These are phyloP conservation scores for Nomada fucata DNA, from an alignment of 2,888 invertebrate genomes.

Conservation along the genomic window DNA sequence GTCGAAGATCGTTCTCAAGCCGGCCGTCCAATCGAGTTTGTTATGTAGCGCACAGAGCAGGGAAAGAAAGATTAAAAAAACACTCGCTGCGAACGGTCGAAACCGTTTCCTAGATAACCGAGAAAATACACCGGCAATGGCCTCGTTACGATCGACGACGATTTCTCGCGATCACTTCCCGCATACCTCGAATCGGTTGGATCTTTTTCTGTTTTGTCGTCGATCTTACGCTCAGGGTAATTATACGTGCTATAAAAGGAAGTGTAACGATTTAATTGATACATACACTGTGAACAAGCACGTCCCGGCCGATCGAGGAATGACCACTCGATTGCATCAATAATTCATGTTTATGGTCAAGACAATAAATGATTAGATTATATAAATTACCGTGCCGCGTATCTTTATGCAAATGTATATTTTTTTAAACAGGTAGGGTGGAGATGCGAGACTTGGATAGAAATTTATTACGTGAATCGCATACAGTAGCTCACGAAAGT, in stretches of 20 bases:
- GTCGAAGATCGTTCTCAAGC: neutral
- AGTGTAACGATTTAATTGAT: slow-evolving; percentile 19
- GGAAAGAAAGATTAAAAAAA: slow-evolving; percentile 33
- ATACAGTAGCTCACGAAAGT: too few species aligned
- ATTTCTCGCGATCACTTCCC: slow-evolving; percentile 71
- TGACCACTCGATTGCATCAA: neutral
- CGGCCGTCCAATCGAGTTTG: slow-evolving; percentile 32
- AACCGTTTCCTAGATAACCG: slow-evolving; percentile 67
- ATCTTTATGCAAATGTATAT: too few species aligned
- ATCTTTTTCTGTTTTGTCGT: slow-evolving; percentile 28
- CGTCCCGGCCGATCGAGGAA: neutral
- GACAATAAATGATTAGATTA: neutral
- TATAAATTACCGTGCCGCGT: neutral
- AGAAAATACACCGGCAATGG: slow-evolving; percentile 70
- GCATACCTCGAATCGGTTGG: slow-evolving; percentile 66
- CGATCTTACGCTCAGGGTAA: slow-evolving; percentile 4
- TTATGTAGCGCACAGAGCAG: slow-evolving; percentile 39
- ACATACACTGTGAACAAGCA: neutral
- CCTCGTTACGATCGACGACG: slow-evolving; percentile 63
- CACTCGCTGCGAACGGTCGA: slow-evolving; percentile 37
- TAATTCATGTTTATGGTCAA: neutral
- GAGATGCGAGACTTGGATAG: too few species aligned
- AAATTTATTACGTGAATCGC: too few species aligned
- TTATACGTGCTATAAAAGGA: slow-evolving; percentile 16
- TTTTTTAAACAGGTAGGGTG: too few species aligned